Percentiles rank a stretch among this genome's conserved stretches.
phyloP scores from a whole-genome alignment of 2,797 vertebrate genomes.

The Chelidonichthys spinosus region DNA sequence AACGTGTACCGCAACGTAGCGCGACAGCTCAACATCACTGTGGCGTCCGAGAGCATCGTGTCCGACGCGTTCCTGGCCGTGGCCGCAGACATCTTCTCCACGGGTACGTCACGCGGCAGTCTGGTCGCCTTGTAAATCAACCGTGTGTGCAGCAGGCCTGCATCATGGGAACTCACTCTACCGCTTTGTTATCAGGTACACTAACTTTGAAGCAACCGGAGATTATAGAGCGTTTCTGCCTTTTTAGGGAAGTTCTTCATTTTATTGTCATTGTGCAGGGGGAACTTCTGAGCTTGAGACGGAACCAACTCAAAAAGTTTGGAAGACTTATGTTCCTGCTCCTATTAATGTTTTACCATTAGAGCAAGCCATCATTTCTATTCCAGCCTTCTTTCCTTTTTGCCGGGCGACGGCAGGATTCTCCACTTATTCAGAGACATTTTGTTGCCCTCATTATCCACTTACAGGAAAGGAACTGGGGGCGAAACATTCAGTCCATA shows the following conservation, averaged over 20 bases:
- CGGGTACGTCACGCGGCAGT: constrained; percentile 83
- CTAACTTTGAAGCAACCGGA: constrained; percentile 13
- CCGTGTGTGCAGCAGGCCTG: neutral
- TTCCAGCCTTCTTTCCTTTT: neutral
- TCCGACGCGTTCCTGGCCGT: constrained; percentile 95
- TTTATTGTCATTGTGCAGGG: constrained; percentile 18
- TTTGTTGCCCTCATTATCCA: constrained; percentile 37
- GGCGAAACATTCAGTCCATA: constrained; percentile 61
- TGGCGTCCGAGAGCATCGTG: constrained; percentile 91
- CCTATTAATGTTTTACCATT: neutral
- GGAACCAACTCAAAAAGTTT: constrained; percentile 19
- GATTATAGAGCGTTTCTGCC: neutral
- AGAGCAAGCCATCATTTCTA: neutral
- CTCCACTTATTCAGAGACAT: constrained; percentile 22
- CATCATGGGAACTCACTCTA: constrained; percentile 2
- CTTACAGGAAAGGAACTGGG: constrained; percentile 43
- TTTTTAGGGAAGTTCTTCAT: constrained; percentile 45
- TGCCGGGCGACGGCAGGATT: constrained; percentile 1
- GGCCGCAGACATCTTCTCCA: constrained; percentile 93
- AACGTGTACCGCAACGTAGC: constrained; percentile 94
- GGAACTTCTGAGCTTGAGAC: constrained; percentile 36
- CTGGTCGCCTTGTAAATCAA: neutral
- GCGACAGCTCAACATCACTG: constrained; percentile 92
- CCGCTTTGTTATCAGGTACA: constrained; percentile 15
- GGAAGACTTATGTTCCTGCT: constrained; percentile 23